Base-by-base conservation (phyloP, 2,797 vertebrate genomes). In the Caiman crocodilus region DNA sequence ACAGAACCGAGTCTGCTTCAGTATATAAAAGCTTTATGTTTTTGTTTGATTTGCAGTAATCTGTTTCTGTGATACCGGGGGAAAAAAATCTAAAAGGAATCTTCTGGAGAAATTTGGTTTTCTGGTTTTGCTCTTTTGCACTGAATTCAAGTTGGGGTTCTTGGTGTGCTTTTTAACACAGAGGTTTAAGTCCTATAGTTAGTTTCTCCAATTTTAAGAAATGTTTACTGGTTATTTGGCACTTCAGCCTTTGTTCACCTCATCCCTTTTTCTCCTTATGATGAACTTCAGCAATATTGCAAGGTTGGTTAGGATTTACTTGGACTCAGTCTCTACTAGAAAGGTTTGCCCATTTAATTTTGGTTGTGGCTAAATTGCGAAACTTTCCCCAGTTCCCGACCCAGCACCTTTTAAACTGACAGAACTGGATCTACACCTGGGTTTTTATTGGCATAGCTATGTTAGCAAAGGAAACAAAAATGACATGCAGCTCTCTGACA, bases 21-120 rank as follows among this genome's bases (percentile, higher is more conserved):
- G 28, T 23, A 28, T 80, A 35, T 73, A 65, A 83, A 80, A 55
- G 1, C 10, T 71, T 65, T 82, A 14, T 35, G 57, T 67, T 88
- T 76, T 81, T 4, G 35, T 93, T 84, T 42, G 28, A 26, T 35
- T 81, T 83, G 60, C 30, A 14, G 17, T 14, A 30, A 20, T 60
- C 57, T 57, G 14, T 84, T 73, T 55, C 30, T 7, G 2, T 1
- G 1, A 4, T 55, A 35, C 57, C 9, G 0, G 3, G 3, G 13
- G 10, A 84, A 42, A 20, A 12, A 81, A 30, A 17, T n/a, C 17
- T 75, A 59, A 14, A 16, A 35, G 59, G 55, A 79, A 16, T 55
- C n/a, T 92, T 76, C 15, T 69, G 57, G 6, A n/a, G 61, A 64
- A 86, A 42, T 56, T n/a, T 30, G 5, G 17, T 28, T 79, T 82